Evolutionary conservation across 2,888 invertebrate species (phyloP), one percentile per base, ranked within the genome.

Genomic region (Eupeodes latifasciatus): DNA sequence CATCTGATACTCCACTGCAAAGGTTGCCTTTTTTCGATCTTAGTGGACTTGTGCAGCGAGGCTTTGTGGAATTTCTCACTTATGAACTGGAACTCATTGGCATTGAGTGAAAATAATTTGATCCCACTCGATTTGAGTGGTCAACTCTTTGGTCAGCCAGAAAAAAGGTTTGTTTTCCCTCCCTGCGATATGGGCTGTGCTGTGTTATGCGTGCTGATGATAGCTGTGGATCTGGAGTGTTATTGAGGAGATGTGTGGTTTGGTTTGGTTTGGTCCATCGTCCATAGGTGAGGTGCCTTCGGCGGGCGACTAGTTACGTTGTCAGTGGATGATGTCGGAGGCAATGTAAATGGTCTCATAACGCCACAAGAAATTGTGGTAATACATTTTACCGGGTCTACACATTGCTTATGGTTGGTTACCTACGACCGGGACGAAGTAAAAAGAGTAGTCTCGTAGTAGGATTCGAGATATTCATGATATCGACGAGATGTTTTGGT

Each of bases 261-360:
- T 72, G 71, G 59, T 62, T 16, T 19, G 19, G 19, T 19, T 57
- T 72, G 71, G 59, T 62, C 34, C 40, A 59, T 27, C 27, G 27
- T 27, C 27, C 27, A 27, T 27, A 27, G 27, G 27, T 27, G 27
- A 44, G 64, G 59, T 62, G 82, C 67, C 71, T 72, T 55, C 64
- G 79, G 71, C 66, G 67, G 78, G 62, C 57, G 69, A 72, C 83
- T 78, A 67, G 84, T 71, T 77, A 74, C 74, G 76, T 78, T 85
- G 88, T 62, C 59, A 57, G 44, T 66, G 80, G 87, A 80, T 77
- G 80, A 87, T 88, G 88, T 88, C 78, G 88, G 72, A 78, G 81
- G 78, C 81, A 81, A 88, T 88, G 85, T 88, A 88, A 88, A 81
- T 76, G 85, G 88, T 81, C 88, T 85, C 88, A 88, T 88, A 88